A percentile compares a stretch with the other conserved stretches of the same genome.
These are phyloP conservation scores for Colistium nudipinnis DNA, from an alignment of 2,113 vertebrate genomes.

Conservation along the genomic window DNA sequence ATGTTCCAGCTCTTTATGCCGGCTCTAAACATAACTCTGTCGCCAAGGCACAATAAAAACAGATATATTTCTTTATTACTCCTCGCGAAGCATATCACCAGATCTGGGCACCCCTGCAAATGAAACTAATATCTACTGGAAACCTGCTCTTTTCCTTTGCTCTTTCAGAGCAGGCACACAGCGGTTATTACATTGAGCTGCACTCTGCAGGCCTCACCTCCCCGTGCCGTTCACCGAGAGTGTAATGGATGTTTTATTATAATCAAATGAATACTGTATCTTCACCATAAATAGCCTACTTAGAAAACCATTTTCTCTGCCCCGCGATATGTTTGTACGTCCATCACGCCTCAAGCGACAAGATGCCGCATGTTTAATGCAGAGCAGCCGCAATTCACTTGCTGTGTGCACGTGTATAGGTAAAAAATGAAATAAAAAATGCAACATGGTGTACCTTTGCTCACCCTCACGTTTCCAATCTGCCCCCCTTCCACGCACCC, in stretches of 20 bases:
- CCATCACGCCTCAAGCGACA: conserved; percentile 72
- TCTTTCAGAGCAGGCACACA: conserved; percentile 66
- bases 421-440: too few relatives aligned
- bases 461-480: conserved; percentile 29
- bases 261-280: conserved; percentile 84
- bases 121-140: conserved; percentile 77
- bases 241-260: conserved; percentile 82
- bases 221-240: conserved; percentile 64
- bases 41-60: conserved; percentile 80
- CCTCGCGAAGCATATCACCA: conserved; percentile 70
- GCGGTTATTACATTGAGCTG: conserved; percentile 78
- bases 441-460: conserved; percentile 33
- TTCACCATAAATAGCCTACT: conserved; percentile 81
- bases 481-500: conserved; percentile 11
- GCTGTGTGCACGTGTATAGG: conserved; percentile 30
- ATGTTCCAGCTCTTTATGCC: conserved; percentile 78
- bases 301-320: conserved; percentile 80
- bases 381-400: conserved; percentile 65
- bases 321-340: conserved; percentile 74
- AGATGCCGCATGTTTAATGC: conserved; percentile 82
- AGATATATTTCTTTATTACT: conserved; percentile 83
- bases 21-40: conserved; percentile 79
- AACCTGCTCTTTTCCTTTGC: conserved; percentile 64
- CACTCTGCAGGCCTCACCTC: conserved; percentile 63
- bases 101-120: conserved; percentile 70